Conservation (phyloP, 2,113 vertebrate species). For the Spea multiplicata region DNA sequence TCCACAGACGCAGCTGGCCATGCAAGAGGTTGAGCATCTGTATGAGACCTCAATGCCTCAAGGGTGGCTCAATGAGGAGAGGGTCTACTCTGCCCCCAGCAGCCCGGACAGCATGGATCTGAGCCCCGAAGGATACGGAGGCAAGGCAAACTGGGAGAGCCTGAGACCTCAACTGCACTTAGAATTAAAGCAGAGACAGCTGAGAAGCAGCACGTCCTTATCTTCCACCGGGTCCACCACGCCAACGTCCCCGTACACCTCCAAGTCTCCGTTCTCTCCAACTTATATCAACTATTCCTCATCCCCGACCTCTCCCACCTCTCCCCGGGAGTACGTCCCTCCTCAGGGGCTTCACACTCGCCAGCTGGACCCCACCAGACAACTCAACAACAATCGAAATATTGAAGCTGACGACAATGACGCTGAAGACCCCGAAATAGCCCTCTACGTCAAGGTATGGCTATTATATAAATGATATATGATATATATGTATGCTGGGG, state of each 20-base stretch:
- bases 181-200: background rate
- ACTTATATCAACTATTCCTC: background rate
- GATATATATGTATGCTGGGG: too few relatives aligned
- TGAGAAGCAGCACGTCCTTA: background rate
- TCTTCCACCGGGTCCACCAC: conserved; percentile 15
- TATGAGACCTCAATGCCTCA: conserved; percentile 16
- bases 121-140: conserved; percentile 5
- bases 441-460: conserved; percentile 36
- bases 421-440: background rate
- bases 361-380: conserved; percentile 14
- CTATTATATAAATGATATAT: too few relatives aligned
- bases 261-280: background rate
- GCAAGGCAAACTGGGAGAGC: background rate
- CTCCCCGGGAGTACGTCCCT: conserved; percentile 23
- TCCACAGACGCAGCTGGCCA: background rate
- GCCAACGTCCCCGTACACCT: conserved; percentile 18
- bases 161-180: background rate
- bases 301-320: conserved; percentile 5
- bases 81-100: conserved; percentile 9
- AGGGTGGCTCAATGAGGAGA: conserved; percentile 5
- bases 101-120: conserved; percentile 32
- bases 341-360: conserved; percentile 10
- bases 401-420: conserved; percentile 2
- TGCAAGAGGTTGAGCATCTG: conserved; percentile 7
- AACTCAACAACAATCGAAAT: conserved; percentile 3